phyloP scores from a whole-genome alignment of 1,140 invertebrate species.

The Varroa destructor region DNA sequence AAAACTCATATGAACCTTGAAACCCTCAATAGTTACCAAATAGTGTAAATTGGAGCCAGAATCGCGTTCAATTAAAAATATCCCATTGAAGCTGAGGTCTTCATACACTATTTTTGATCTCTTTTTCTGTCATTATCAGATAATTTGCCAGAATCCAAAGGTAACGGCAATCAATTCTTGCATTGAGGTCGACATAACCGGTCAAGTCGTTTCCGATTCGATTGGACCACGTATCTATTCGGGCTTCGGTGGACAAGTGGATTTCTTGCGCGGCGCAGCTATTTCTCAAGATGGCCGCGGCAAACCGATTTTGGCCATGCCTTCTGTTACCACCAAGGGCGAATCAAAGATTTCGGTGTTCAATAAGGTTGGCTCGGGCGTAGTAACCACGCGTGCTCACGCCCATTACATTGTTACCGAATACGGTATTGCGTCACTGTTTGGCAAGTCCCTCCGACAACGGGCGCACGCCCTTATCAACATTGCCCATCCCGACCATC shows the following conservation, averaged over 20 bases:
- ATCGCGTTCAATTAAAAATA: neutral
- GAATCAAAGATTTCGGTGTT: conserved; percentile 73
- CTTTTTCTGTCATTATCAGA: conserved; percentile 58
- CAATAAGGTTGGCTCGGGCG: conserved; percentile 71
- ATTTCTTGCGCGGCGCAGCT: conserved; percentile 84
- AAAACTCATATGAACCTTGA: neutral
- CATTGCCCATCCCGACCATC: conserved; percentile 75
- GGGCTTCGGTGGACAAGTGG: conserved; percentile 77
- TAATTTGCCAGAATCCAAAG: conserved; percentile 66
- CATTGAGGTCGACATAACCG: conserved; percentile 89
- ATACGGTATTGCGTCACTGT: conserved; percentile 73
- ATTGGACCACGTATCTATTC: conserved; percentile 84
- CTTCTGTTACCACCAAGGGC: conserved; percentile 69
- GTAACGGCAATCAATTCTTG: conserved; percentile 94
- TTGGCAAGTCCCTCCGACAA: conserved; percentile 75
- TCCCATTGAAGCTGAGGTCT: neutral
- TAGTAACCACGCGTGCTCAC: conserved; percentile 80
- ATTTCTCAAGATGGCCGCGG: conserved; percentile 72
- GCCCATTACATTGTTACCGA: conserved; percentile 87
- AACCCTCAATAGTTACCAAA: neutral
- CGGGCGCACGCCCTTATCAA: conserved; percentile 74
- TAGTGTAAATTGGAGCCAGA: neutral
- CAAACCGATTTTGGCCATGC: conserved; percentile 83
- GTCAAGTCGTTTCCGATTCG: conserved; percentile 79
- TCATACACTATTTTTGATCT: conserved; percentile 46